phyloP scores from a whole-genome alignment of 1,140 invertebrate genomes.

The Cherax quadricarinatus region DNA sequence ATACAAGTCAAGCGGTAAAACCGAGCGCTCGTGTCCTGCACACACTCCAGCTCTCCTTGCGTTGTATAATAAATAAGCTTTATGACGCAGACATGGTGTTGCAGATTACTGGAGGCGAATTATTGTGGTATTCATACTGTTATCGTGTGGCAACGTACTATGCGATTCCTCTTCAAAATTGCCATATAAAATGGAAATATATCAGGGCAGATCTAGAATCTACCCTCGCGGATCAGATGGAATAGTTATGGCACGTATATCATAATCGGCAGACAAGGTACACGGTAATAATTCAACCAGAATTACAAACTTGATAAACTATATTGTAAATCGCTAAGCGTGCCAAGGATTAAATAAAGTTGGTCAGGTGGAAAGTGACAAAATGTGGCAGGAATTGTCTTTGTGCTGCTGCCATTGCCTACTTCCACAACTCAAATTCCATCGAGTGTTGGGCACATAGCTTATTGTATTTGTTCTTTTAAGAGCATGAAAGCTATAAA shows the following conservation, averaged over 20 bases:
- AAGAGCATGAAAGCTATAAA: not conserved
- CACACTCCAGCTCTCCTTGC: not conserved
- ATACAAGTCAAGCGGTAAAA: too few relatives aligned
- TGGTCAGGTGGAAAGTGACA: constrained; percentile 24
- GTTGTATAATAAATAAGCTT: constrained; percentile 54
- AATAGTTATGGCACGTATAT: constrained; percentile 13
- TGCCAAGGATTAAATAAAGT: constrained; percentile 19
- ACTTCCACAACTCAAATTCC: not conserved
- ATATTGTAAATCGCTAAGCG: constrained; percentile 37
- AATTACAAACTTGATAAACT: constrained; percentile 42
- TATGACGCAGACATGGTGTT: constrained; percentile 21
- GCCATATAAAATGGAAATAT: constrained; percentile 54
- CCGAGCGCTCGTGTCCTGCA: not conserved
- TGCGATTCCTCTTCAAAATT: constrained; percentile 52
- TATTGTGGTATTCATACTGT: constrained; percentile 57
- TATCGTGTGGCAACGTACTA: constrained; percentile 39
- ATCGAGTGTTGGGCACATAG: not conserved
- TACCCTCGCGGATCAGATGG: constrained; percentile 9
- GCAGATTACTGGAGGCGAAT: constrained; percentile 50
- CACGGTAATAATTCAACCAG: constrained; percentile 24
- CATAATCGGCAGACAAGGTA: constrained; percentile 17
- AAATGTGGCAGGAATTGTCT: constrained; percentile 13
- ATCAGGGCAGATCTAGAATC: constrained; percentile 18
- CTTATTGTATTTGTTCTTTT: not conserved
- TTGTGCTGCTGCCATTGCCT: not conserved